Conservation (phyloP, 1,140 invertebrate species). For the Druon quercuslanigerum region DNA sequence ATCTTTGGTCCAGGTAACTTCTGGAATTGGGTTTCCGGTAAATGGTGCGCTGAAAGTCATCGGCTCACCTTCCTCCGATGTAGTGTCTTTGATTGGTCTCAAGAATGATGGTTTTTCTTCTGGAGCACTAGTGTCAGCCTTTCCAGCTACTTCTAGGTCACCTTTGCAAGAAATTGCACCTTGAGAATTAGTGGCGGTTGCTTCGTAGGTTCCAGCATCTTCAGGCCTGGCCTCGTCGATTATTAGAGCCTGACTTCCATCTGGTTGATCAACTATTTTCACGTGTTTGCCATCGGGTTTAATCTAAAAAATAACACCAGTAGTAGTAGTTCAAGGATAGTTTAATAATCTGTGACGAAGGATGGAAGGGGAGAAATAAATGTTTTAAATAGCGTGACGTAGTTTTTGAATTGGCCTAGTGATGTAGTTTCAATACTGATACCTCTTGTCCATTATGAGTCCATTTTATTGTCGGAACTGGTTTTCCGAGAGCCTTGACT, state of each 20-base stretch:
- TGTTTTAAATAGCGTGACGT: no score
- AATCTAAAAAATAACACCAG: constrained; percentile 69
- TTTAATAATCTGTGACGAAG: no score
- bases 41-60: constrained; percentile 82
- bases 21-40: constrained; percentile 90
- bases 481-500: constrained; percentile 85
- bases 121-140: constrained; percentile 77
- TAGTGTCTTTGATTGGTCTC: constrained; percentile 83
- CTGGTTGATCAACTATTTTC: constrained; percentile 80
- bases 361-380: no score
- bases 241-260: constrained; percentile 81
- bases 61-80: constrained; percentile 86
- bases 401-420: constrained; percentile 34
- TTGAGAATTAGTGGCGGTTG: constrained; percentile 84
- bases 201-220: constrained; percentile 87
- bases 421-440: neutral
- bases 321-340: neutral
- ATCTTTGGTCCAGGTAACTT: constrained; percentile 90
- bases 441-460: constrained; percentile 83
- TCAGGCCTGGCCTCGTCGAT: constrained; percentile 80
- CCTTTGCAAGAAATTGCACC: constrained; percentile 84
- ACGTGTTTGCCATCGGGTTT: constrained; percentile 83
- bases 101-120: constrained; percentile 86
- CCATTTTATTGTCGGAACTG: constrained; percentile 85
- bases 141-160: constrained; percentile 80